phyloP scores from a whole-genome alignment of 2,888 invertebrate genomes.

The Cybosia mesomella region DNA sequence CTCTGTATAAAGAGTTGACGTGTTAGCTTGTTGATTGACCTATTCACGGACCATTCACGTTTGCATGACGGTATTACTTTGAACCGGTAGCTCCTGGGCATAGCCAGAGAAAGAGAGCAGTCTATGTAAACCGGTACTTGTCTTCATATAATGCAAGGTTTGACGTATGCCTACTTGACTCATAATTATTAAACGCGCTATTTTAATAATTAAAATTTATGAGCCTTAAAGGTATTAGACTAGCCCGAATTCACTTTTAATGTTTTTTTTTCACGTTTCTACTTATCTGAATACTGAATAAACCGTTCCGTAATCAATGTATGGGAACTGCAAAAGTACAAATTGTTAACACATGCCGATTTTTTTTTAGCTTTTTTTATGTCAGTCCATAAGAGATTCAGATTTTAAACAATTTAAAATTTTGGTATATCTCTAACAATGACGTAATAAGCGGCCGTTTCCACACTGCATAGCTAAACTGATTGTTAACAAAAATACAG shows the following conservation, averaged over 20 bases:
- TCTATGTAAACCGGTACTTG: not conserved
- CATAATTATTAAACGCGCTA: not conserved
- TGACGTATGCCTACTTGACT: not conserved
- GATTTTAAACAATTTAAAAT: too few relatives aligned
- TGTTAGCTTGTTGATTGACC: conserved; percentile 75
- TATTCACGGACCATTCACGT: conserved; percentile 78
- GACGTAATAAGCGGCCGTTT: too few relatives aligned
- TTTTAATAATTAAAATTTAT: conserved; percentile 3
- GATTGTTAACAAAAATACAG: too few relatives aligned
- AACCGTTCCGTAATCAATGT: too few relatives aligned
- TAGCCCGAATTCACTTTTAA: not conserved
- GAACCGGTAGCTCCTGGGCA: conserved; percentile 46
- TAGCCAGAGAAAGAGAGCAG: not conserved
- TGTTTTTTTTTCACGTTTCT: too few relatives aligned
- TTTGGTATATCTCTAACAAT: too few relatives aligned
- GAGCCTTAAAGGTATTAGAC: not conserved
- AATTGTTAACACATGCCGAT: too few relatives aligned
- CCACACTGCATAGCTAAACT: too few relatives aligned
- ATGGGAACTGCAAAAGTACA: too few relatives aligned
- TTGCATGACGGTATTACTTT: conserved; percentile 57
- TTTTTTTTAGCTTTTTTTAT: too few relatives aligned
- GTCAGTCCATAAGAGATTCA: too few relatives aligned
- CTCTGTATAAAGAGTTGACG: conserved; percentile 67
- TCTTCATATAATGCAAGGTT: not conserved
- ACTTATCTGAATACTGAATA: too few relatives aligned